Evolutionary conservation across 2,888 invertebrate species (phyloP).

Genomic region (Hypena proboscidalis): DNA sequence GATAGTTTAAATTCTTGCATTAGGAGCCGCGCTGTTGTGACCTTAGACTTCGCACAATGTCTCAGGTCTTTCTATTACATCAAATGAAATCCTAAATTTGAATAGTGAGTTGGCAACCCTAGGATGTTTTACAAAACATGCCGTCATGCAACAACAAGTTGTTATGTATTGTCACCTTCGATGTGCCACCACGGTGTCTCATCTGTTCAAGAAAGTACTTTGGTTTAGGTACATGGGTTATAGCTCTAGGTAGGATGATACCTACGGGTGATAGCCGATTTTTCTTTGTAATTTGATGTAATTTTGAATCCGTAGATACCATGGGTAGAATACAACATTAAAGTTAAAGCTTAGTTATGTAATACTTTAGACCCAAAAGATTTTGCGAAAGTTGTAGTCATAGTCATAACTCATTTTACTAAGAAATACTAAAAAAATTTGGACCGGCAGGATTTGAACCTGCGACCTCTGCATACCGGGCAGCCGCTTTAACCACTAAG

Average conservation of each 20-base stretch:
- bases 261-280: constrained; percentile 12
- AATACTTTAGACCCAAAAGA: not conserved
- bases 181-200: constrained; percentile 78
- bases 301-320: constrained; percentile 21
- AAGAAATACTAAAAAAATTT: too few species aligned
- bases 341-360: not conserved
- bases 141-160: constrained; percentile 39
- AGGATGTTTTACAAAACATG: constrained; percentile 34
- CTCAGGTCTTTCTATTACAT: too few species aligned
- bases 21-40: too few species aligned
- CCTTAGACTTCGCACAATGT: too few species aligned
- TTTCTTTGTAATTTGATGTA: not conserved
- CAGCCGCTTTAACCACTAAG: too few species aligned
- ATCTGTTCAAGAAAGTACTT: constrained; percentile 62
- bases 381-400: too few species aligned
- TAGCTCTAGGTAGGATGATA: constrained; percentile 7
- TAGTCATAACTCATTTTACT: too few species aligned
- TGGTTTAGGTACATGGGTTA: constrained; percentile 7
- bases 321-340: constrained; percentile 2
- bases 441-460: too few species aligned
- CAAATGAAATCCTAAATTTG: too few species aligned
- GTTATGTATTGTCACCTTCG: constrained; percentile 68
- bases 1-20: too few species aligned
- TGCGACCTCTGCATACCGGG: too few species aligned
- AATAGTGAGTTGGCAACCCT: constrained; percentile 3